Base-by-base conservation (phyloP, 2,797 vertebrate species). In the Enteromius paludinosus region DNA sequence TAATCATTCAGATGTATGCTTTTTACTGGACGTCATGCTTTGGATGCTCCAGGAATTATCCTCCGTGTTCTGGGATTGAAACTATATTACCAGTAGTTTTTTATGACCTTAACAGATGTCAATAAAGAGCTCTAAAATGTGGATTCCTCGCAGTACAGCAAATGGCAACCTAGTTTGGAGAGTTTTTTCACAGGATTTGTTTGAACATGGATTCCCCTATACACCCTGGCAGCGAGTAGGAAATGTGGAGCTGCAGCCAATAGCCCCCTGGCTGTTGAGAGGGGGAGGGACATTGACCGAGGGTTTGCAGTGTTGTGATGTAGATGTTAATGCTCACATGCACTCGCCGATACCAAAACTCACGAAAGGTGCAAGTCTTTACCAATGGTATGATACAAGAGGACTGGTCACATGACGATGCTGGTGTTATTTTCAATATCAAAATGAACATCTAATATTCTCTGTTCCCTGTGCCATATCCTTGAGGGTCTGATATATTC, bases 151-250 rank as follows among this genome's bases (percentile, higher is more conserved):
- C 65, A 59, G 38, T 11, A 64, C 8, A 73, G 43, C 69, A 81
- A 65, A 74, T 30, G 47, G 15, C 35, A 33, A 45, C 33, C 6
- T 3, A 82, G 25, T 56, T 65, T 43, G 62, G 17, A 54, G 68
- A 72, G 70, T 52, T 75, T 6, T 30, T 75, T 66, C 47, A 82
- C 62, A 43, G 23, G 61, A 71, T 75, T 82, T 75, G 62, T 82
- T 75, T 82, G 62, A 66, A 43, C 80, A 74, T 81, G 43, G 71
- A 66, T 66, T 82, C 45, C 33, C 61, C 62, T 74, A 54, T 75
- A 54, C 61, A 54, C 4, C 77, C 35, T 33, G 43, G 47, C 61
- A 75, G 30, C 18, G 33, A 81, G 71, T 52, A 47, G 45, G 45
- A 73, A 81, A 81, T 74, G 79, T 68, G 68, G 33, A 59, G 20